These are phyloP conservation scores for Pyxicephalus adspersus DNA, from an alignment of 2,113 vertebrate species.

Conservation along the genomic window DNA sequence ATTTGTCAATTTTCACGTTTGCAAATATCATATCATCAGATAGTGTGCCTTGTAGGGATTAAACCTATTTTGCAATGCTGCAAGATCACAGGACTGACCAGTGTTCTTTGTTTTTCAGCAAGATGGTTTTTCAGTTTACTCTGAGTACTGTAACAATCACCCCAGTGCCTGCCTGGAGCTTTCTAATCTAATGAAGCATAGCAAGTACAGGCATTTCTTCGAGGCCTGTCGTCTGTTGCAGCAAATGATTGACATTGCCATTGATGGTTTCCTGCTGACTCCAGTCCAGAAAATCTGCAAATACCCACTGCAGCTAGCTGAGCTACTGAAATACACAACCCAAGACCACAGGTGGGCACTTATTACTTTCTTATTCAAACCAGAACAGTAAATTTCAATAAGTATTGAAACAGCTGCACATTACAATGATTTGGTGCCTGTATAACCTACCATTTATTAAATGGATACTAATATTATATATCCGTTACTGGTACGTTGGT, in stretches of 20 bases:
- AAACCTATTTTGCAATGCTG: no score
- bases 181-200: slow-evolving; percentile 96
- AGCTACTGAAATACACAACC: slow-evolving; percentile 96
- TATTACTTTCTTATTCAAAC: no score
- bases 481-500: no score
- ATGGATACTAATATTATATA: no score
- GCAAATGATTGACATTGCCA: slow-evolving; percentile 98
- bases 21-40: no score
- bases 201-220: slow-evolving; percentile 97
- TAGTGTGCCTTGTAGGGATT: no score
- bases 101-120: slow-evolving; percentile 74
- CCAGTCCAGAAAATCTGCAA: slow-evolving; percentile 99
- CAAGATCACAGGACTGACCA: no score
- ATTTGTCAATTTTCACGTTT: no score
- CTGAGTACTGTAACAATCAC: slow-evolving; percentile 98
- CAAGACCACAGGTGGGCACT: slow-evolving; percentile 91
- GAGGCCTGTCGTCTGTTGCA: slow-evolving; percentile 96
- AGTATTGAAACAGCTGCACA: no score
- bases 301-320: slow-evolving; percentile 95
- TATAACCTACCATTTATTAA: no score
- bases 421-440: no score
- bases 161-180: slow-evolving; percentile 98
- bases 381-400: no score
- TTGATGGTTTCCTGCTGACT: slow-evolving; percentile 95
- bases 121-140: slow-evolving; percentile 99